Conservation (phyloP, 2,113 vertebrate genomes). For the Passer montanus region DNA sequence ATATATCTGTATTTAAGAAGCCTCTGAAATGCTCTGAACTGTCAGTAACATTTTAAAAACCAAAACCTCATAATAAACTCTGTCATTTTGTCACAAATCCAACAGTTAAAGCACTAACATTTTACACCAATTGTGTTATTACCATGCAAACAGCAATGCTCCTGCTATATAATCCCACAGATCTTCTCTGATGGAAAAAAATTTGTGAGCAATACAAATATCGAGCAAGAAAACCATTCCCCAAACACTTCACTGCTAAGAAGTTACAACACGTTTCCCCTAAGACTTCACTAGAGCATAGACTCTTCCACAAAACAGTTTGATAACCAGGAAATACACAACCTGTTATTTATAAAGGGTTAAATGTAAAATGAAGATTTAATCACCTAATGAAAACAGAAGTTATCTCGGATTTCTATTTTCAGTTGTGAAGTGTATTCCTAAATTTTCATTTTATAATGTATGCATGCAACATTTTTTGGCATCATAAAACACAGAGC, state of each 20-base stretch:
- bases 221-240: neutral
- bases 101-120: neutral
- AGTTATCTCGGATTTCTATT: neutral
- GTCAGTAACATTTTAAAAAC: neutral
- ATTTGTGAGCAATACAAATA: neutral
- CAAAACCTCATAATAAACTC: neutral
- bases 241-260: neutral
- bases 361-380: neutral
- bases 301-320: neutral
- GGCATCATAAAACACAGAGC: conserved; percentile 2
- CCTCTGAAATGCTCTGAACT: neutral
- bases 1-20: neutral
- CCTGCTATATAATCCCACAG: neutral
- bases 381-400: neutral
- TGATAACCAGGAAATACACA: neutral
- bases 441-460: conserved; percentile 5
- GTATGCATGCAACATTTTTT: conserved; percentile 8
- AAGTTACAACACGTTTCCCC: neutral
- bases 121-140: neutral
- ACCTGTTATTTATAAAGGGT: neutral
- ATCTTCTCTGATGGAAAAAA: neutral
- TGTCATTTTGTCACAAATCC: neutral
- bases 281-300: neutral
- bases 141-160: neutral
- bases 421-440: neutral